These are phyloP conservation scores for Onychomys leucogaster DNA, from an alignment of 2,797 vertebrate species.

Conservation along the genomic window DNA sequence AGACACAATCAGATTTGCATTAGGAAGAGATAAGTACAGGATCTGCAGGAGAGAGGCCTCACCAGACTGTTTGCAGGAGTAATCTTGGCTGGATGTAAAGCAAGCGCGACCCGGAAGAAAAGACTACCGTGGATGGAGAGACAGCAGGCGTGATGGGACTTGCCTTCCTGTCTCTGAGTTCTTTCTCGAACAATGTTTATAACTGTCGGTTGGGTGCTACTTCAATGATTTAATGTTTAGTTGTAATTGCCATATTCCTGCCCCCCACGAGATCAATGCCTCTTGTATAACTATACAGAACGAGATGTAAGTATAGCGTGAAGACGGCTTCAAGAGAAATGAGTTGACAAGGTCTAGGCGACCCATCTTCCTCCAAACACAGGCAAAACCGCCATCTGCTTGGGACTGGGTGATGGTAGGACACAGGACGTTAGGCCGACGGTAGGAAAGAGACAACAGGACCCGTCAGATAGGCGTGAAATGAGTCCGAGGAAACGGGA, in stretches of 20 bases:
- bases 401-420: background rate
- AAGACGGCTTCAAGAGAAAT: slow-evolving; percentile 4
- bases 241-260: background rate
- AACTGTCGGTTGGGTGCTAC: background rate
- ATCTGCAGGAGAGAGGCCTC: background rate
- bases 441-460: background rate
- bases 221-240: slow-evolving; percentile 32
- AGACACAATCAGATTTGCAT: slow-evolving; percentile 57
- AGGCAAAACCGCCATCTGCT: background rate
- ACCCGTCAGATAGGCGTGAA: background rate
- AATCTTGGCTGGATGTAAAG: slow-evolving; percentile 1
- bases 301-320: background rate
- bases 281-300: background rate
- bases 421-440: background rate
- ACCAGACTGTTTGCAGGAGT: background rate
- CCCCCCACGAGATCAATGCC: background rate
- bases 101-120: background rate
- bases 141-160: background rate
- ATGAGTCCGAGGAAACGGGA: rapidly evolving
- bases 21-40: slow-evolving; percentile 61
- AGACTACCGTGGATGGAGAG: background rate
- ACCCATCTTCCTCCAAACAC: background rate
- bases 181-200: background rate
- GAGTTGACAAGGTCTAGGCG: background rate
- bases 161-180: background rate